Conservation (phyloP, 92 coral and sea anemone species). For the Phenganax marumi region DNA sequence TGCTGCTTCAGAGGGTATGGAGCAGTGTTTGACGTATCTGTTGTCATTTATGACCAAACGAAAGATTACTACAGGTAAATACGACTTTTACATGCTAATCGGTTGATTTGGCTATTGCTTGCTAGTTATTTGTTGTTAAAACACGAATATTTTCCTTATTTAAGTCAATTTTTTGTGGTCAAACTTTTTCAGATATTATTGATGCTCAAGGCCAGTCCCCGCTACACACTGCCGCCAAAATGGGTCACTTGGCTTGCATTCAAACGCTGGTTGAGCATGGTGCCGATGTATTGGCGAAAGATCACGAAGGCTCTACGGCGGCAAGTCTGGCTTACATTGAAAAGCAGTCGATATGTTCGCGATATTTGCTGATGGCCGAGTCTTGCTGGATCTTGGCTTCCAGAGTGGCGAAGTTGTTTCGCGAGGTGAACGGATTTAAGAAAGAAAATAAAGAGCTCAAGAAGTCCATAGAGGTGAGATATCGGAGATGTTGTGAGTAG, state of each 20-base stretch:
- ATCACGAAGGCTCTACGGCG: slow-evolving; percentile 79
- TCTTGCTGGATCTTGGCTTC: slow-evolving; percentile 78
- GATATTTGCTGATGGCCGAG: slow-evolving; percentile 87
- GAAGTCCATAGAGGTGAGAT: slow-evolving; percentile 66
- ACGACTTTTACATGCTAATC: neutral
- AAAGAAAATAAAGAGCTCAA: slow-evolving; percentile 77
- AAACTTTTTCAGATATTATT: slow-evolving; percentile 52
- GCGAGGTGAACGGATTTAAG: slow-evolving; percentile 61
- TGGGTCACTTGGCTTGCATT: slow-evolving; percentile 83
- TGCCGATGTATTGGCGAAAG: slow-evolving; percentile 75
- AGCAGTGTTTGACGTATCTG: slow-evolving; percentile 66
- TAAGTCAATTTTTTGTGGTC: no score
- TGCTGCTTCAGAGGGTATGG: slow-evolving; percentile 77
- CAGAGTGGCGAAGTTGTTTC: slow-evolving; percentile 66
- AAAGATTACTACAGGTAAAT: slow-evolving; percentile 54
- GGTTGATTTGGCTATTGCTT: no score
- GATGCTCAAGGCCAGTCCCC: slow-evolving; percentile 75
- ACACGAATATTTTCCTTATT: no score
- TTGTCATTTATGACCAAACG: slow-evolving; percentile 58
- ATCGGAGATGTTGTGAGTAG: no score
- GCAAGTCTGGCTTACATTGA: slow-evolving; percentile 81
- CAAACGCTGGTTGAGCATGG: slow-evolving; percentile 82
- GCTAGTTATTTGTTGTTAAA: no score
- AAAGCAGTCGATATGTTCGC: slow-evolving; percentile 82
- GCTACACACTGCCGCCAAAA: slow-evolving; percentile 86